These are phyloP conservation scores for Rhingia campestris DNA, from an alignment of 2,888 invertebrate genomes.

Conservation along the genomic window DNA sequence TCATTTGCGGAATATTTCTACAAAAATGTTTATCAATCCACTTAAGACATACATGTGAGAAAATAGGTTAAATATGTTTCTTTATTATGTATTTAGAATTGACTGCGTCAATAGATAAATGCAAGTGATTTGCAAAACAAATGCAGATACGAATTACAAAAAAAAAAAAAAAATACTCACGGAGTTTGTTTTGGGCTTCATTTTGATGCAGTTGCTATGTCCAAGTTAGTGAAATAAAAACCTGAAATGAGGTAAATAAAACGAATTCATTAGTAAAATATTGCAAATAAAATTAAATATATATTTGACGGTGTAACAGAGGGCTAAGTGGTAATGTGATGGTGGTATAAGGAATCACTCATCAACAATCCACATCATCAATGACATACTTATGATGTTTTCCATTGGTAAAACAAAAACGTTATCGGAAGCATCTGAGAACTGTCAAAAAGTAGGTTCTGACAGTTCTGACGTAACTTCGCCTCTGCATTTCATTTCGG, in stretches of 20 bases:
- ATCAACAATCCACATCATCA: neutral
- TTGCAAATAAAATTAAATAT: neutral
- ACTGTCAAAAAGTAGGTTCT: too few species aligned
- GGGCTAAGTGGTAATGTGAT: too few species aligned
- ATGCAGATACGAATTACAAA: neutral
- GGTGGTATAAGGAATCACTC: too few species aligned
- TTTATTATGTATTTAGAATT: constrained; percentile 26
- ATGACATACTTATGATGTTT: neutral
- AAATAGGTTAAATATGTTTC: constrained; percentile 24
- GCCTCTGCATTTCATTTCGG: too few species aligned
- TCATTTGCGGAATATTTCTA: neutral
- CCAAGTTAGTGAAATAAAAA: constrained; percentile 48
- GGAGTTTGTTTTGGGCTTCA: constrained; percentile 70
- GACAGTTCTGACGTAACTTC: too few species aligned
- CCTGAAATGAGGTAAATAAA: constrained; percentile 33
- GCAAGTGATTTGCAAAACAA: neutral
- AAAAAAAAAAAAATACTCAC: constrained; percentile 46
- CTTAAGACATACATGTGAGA: neutral
- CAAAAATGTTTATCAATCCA: constrained; percentile 9
- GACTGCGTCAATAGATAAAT: constrained; percentile 30
- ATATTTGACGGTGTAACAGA: too few species aligned
- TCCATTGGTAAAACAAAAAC: too few species aligned
- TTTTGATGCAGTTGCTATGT: constrained; percentile 64
- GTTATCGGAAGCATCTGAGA: too few species aligned
- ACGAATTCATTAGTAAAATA: constrained; percentile 1